Base-by-base conservation (phyloP, 2,888 invertebrate genomes). In the Caenorhabditis virilis region DNA sequence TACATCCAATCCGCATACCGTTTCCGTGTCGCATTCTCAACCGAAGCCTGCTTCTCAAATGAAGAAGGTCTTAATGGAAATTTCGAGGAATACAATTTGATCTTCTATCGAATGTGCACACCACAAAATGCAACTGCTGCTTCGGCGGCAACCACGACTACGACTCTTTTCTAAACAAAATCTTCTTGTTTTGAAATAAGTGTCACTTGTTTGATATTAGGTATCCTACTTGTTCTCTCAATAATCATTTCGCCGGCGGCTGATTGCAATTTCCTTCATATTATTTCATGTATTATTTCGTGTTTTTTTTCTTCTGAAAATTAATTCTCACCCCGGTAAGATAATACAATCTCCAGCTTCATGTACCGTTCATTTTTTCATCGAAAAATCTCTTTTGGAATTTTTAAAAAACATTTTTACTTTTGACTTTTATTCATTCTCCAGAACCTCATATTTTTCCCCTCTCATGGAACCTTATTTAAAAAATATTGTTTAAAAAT, bases 1-100 rank as follows among this genome's bases (percentile, higher is more conserved):
- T 84, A 80, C 68, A 71, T 80, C 33, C 76, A 79, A 53, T 84
- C 83, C 58, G 81, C 89, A 84, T 89, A 88, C 82, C 89, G 87
- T 83, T 89, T 89, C 82, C 69, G 73, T 16, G 85, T 86, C 51
- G 87, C 78, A 13, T 69, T 73, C 58, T 68, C 77, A 5, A 67
- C 79, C 22, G 75, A 76, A 45, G 51, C 72, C 11, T 82, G 82
- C 52, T 65, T 57, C 39, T 53, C 56, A 39, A 55, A 55, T 15
- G 77, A 77, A 25, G 55, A 68, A 1, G 66, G 73, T 38, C 56
- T 30, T 30, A 30, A 30, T 30, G 30, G 70, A 30, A 56, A 51
- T 38, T 82, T 64, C 61, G 80, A 82, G 43, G 80, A 82, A 62
- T 82, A 75, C 72, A 79, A 78, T 61, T 60, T 82, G 42, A 67